A percentile compares a stretch with the other conserved stretches of the same genome.
Conservation (phyloP, 2,888 invertebrate genomes). For the Cryptus armator region DNA sequence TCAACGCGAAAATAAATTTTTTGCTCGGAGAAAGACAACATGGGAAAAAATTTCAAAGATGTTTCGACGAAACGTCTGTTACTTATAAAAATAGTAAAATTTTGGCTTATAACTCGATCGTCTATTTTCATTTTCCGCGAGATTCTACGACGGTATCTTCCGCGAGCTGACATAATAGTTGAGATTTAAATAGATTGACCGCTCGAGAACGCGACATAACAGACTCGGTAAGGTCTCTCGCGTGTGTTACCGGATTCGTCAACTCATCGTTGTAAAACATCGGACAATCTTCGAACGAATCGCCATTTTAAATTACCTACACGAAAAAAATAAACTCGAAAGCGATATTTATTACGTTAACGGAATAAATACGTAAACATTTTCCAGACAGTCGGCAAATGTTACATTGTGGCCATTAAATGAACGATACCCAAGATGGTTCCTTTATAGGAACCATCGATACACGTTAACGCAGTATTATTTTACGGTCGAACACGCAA, state of each 20-base stretch:
- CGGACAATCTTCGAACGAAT: background rate
- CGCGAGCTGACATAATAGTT: slow-evolving; percentile 33
- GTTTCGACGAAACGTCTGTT: too few species aligned
- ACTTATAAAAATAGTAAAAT: background rate
- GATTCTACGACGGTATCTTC: background rate
- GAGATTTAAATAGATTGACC: slow-evolving; percentile 58
- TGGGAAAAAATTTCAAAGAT: too few species aligned
- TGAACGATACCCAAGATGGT: too few species aligned
- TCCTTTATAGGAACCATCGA: too few species aligned
- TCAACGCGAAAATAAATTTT: too few species aligned
- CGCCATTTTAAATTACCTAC: background rate
- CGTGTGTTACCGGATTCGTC: slow-evolving; percentile 28
- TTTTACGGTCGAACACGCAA: background rate
- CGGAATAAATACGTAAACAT: too few species aligned
- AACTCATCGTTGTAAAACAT: slow-evolving; percentile 3
- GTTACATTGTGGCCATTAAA: too few species aligned
- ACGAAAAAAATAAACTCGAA: too few species aligned
- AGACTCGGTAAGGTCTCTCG: background rate
- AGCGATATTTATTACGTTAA: too few species aligned
- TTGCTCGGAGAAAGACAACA: too few species aligned
- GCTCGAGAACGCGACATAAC: slow-evolving; percentile 36
- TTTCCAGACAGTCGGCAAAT: too few species aligned
- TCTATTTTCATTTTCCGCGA: slow-evolving; percentile 43
- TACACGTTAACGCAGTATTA: too few species aligned
- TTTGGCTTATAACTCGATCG: background rate